phyloP scores from a whole-genome alignment of 1,140 invertebrate genomes.

The Lordiphosa collinella region DNA sequence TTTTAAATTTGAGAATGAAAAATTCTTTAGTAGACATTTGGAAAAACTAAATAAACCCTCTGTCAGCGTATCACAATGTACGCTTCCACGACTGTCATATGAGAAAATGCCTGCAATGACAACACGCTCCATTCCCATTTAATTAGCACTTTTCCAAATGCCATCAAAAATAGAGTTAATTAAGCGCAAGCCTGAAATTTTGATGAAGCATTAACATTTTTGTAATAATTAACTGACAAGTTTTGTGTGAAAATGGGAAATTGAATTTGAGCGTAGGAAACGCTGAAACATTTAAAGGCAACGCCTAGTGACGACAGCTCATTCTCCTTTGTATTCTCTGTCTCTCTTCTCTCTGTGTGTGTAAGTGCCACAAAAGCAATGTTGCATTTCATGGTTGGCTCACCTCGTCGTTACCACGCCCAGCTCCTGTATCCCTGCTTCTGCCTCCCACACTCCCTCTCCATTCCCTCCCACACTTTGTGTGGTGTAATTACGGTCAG shows the following conservation, averaged over 20 bases:
- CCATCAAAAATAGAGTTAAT: slow-evolving; percentile 28
- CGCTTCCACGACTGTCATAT: not conserved
- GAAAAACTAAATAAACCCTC: no score
- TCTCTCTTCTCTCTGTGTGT: not conserved
- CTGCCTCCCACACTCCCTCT: not conserved
- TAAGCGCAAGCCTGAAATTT: slow-evolving; percentile 29
- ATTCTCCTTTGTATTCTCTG: not conserved
- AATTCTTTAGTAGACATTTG: no score
- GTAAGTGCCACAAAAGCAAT: slow-evolving; percentile 29
- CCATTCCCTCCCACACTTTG: slow-evolving; percentile 3
- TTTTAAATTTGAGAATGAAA: no score
- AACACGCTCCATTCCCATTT: not conserved
- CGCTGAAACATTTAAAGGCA: slow-evolving; percentile 18
- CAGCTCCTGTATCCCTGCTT: slow-evolving; percentile 14
- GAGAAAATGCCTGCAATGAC: no score
- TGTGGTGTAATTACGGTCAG: slow-evolving; percentile 70
- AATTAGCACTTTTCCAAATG: not conserved
- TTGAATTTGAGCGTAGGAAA: slow-evolving; percentile 30
- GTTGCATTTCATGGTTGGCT: slow-evolving; percentile 51
- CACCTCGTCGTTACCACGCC: slow-evolving; percentile 47
- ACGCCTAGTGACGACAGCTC: slow-evolving; percentile 19
- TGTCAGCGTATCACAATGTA: not conserved
- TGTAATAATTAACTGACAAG: slow-evolving; percentile 6
- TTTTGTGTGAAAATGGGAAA: slow-evolving; percentile 17
- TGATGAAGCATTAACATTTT: slow-evolving; percentile 14